Conservation (phyloP, 2,113 vertebrate species). For the Zosterops lateralis region DNA sequence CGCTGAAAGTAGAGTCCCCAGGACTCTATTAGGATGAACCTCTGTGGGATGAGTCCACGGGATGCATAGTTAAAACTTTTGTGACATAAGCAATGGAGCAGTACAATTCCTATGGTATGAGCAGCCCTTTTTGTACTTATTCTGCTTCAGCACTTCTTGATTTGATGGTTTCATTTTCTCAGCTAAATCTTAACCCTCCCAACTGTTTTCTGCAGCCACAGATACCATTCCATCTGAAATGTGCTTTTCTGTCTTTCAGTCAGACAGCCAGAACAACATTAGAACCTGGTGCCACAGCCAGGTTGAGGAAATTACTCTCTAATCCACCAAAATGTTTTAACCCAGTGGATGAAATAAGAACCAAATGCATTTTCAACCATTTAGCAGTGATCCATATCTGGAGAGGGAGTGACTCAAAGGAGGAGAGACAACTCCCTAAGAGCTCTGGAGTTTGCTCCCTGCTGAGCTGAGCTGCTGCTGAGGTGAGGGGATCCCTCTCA, state of each 20-base stretch:
- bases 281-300: not conserved
- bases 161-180: not conserved
- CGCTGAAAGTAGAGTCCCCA: not conserved
- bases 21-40: not conserved
- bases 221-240: accelerated
- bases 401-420: not conserved
- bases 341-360: not conserved
- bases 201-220: not conserved
- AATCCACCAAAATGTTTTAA: not conserved
- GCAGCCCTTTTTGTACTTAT: not conserved
- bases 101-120: not conserved
- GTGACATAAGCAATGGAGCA: not conserved
- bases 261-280: not conserved
- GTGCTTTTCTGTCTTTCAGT: not conserved
- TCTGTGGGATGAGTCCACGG: not conserved
- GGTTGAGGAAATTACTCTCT: not conserved
- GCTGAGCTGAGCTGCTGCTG: not conserved
- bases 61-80: not conserved
- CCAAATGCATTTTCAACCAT: not conserved
- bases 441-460: not conserved
- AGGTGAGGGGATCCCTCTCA: not conserved
- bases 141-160: not conserved
- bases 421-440: not conserved
- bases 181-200: not conserved
- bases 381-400: not conserved